Evolutionary conservation across 2,888 invertebrate species (phyloP), one percentile per base, ranked within the genome.

Genomic region (Diplazon laetatorius): DNA sequence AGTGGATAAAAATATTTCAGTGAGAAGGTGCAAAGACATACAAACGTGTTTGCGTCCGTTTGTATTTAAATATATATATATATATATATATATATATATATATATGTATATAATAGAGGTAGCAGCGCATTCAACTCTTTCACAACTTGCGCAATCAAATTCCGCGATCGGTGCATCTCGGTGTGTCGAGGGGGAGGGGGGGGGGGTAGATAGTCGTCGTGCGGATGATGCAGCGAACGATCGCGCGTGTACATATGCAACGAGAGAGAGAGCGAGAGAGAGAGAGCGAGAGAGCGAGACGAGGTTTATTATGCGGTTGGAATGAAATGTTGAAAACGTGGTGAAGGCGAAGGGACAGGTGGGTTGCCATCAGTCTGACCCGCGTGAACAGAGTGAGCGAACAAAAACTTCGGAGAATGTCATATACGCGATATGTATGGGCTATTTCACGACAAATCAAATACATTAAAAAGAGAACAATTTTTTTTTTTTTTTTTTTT

Each of bases 111-210:
- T n/a, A 65, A 48, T 22, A 65, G 48, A 65, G n/a, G 20, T 37
- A 65, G 20, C 35, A 35, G 22, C 63, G 30, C 18, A 35, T 22
- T 42, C 39, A 42, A 42, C 57, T 59, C 50, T 52, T 59, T 68
- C 16, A 37, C 39, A 48, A 37, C 30, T 80, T 78, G 78, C 71
- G 79, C 71, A 76, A 80, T 80, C 68, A 70, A 80, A 81, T 81
- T 77, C 80, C 73, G 73, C 63, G 69, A 79, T 78, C 68, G 62
- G 57, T 42, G 66, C 68, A 75, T 80, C 71, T 71, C 35, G 76
- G 76, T 66, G 73, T 25, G 39, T 9, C n/a, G 42, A 10, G 30
- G 30, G 55, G 30, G 55, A 16, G 30, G 30, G 30, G n/a, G n/a
- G n/a, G n/a, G n/a, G n/a, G n/a, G n/a, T n/a, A n/a, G n/a, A n/a